phyloP scores from a whole-genome alignment of 2,113 vertebrate species.

The Xiphias gladius region DNA sequence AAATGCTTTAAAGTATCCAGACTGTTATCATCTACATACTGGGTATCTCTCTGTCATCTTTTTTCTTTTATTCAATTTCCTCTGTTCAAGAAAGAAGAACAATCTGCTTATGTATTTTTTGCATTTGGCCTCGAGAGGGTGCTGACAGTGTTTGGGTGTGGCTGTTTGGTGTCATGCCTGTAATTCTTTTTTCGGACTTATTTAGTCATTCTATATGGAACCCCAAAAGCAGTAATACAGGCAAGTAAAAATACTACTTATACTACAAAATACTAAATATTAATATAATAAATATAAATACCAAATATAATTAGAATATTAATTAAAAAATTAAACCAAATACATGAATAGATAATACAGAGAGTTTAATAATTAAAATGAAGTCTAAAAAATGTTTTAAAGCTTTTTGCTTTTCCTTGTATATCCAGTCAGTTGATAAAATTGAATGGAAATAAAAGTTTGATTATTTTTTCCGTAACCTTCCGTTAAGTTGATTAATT shows the following conservation, averaged over 20 bases:
- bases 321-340: neutral
- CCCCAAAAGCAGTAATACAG: neutral
- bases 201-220: neutral
- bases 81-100: neutral
- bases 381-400: too few relatives aligned
- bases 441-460: too few relatives aligned
- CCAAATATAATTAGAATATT: too few relatives aligned
- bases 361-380: neutral
- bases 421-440: neutral
- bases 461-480: too few relatives aligned
- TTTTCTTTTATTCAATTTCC: neutral
- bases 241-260: neutral
- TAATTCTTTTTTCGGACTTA: neutral
- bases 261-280: too few relatives aligned
- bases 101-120: neutral
- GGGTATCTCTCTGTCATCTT: neutral
- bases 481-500: too few relatives aligned
- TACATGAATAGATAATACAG: neutral
- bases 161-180: neutral
- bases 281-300: too few relatives aligned
- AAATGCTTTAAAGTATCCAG: constrained; percentile 8
- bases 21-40: neutral
- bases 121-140: neutral
- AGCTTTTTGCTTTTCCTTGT: neutral
- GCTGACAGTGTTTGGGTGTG: neutral